Evolutionary conservation across 2,113 vertebrate species (phyloP).

Genomic region (Heterocephalus glaber): DNA sequence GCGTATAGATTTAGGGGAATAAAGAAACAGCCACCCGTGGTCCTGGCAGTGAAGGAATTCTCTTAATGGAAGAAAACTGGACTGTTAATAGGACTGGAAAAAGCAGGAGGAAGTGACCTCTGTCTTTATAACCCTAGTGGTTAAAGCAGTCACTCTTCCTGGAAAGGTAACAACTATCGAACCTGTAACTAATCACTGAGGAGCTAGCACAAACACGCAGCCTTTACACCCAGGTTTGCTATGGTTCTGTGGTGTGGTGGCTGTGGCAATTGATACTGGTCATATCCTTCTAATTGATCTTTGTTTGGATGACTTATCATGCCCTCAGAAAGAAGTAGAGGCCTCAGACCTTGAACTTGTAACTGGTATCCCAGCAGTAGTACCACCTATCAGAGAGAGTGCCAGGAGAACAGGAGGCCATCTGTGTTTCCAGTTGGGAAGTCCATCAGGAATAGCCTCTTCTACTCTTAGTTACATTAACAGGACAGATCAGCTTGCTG

Average conservation of each 20-base stretch:
- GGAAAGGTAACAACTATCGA: conserved; percentile 87
- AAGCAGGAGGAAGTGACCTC: conserved; percentile 92
- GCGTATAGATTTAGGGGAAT: conserved; percentile 92
- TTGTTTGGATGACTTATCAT: neutral
- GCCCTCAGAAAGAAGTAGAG: neutral
- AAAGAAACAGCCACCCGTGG: conserved; percentile 87
- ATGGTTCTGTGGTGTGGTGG: neutral
- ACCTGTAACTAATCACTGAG: neutral
- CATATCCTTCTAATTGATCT: neutral
- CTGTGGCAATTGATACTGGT: neutral
- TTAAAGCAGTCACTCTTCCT: conserved; percentile 95
- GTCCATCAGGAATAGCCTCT: conserved; percentile 86
- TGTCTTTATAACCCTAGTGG: conserved; percentile 95
- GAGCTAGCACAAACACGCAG: neutral
- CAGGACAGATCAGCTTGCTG: conserved; percentile 93
- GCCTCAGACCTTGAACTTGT: conserved; percentile 91
- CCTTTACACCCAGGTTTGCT: neutral
- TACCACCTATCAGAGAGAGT: conserved; percentile 91
- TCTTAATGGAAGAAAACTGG: conserved; percentile 95
- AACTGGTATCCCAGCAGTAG: conserved; percentile 90
- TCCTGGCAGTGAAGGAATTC: conserved; percentile 93
- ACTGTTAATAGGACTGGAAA: conserved; percentile 93
- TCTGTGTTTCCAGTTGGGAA: conserved; percentile 92
- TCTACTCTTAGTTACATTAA: conserved; percentile 90
- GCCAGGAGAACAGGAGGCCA: conserved; percentile 90